Conservation (phyloP, 2,888 invertebrate genomes). For the Rhimphoctona megacephalus region DNA sequence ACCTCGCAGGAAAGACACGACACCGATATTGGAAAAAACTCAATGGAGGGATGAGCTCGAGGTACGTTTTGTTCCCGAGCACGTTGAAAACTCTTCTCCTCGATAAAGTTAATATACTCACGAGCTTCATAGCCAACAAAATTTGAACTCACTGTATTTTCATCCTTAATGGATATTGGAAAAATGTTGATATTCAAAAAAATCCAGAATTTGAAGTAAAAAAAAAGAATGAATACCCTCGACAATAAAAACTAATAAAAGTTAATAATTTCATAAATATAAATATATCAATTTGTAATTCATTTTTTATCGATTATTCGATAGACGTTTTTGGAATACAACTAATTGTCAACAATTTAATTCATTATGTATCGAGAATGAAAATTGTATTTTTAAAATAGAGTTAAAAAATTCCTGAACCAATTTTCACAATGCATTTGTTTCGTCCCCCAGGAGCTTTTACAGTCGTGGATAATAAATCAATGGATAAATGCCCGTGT, state of each 20-base stretch:
- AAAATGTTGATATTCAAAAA: neutral
- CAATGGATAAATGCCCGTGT: slow-evolving; percentile 11
- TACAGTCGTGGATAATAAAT: neutral
- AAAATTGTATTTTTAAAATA: neutral
- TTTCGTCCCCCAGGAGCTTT: neutral
- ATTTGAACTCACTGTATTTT: neutral
- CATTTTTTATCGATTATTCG: neutral
- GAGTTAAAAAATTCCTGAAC: neutral
- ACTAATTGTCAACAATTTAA: neutral
- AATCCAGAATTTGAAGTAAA: neutral
- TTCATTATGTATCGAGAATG: neutral
- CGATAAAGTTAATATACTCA: slow-evolving; percentile 23
- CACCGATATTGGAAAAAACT: slow-evolving; percentile 52
- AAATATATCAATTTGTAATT: neutral
- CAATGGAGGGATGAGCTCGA: slow-evolving; percentile 21
- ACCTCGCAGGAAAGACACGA: slow-evolving; percentile 6
- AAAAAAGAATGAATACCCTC: neutral
- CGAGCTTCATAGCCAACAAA: neutral
- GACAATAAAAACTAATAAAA: neutral
- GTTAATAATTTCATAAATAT: neutral
- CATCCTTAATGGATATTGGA: slow-evolving; percentile 9
- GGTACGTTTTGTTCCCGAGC: slow-evolving; percentile 11
- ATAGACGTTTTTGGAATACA: too few relatives aligned
- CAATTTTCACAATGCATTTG: neutral
- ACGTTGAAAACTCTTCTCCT: neutral